phyloP scores from a whole-genome alignment of 2,888 invertebrate genomes.

The Tipula vernalis region DNA sequence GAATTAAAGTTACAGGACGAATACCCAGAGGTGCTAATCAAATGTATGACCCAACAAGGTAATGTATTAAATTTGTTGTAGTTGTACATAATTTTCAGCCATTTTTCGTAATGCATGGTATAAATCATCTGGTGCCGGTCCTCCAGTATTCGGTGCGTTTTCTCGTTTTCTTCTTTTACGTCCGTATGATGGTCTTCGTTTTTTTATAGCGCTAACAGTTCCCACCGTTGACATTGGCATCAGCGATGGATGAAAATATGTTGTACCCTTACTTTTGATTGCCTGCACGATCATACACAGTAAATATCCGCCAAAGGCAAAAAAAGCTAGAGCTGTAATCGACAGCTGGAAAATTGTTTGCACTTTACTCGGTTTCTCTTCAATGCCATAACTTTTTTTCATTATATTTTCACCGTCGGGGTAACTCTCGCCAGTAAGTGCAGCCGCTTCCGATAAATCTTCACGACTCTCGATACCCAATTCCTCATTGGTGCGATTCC shows the following conservation, averaged over 20 bases:
- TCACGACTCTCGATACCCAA: background rate
- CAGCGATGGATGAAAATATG: slow-evolving; percentile 31
- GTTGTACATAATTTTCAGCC: slow-evolving; percentile 35
- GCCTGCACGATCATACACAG: slow-evolving; percentile 65
- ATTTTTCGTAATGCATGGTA: slow-evolving; percentile 33
- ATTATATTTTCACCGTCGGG: background rate
- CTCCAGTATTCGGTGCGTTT: slow-evolving; percentile 30
- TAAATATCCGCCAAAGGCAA: slow-evolving; percentile 75
- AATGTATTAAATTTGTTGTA: slow-evolving; percentile 14
- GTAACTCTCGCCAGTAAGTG: background rate
- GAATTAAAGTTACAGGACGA: slow-evolving; percentile 49
- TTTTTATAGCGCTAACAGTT: background rate
- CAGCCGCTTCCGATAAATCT: background rate
- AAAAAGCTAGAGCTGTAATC: slow-evolving; percentile 63
- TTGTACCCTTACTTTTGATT: slow-evolving; percentile 48
- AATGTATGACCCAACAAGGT: slow-evolving; percentile 36
- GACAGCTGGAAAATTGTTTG: slow-evolving; percentile 66
- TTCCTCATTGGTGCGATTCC: background rate
- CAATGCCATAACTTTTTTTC: slow-evolving; percentile 24
- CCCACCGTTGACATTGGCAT: slow-evolving; percentile 16
- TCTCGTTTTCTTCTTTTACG: slow-evolving; percentile 13
- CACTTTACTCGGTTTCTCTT: slow-evolving; percentile 46
- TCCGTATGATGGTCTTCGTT: slow-evolving; percentile 4
- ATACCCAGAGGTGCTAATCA: slow-evolving; percentile 38
- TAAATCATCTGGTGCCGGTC: slow-evolving; percentile 29